Percentiles rank a stretch among this genome's conserved stretches.
These are phyloP conservation scores for Ceyx margarethae DNA, from an alignment of 2,113 vertebrate species.

Conservation along the genomic window DNA sequence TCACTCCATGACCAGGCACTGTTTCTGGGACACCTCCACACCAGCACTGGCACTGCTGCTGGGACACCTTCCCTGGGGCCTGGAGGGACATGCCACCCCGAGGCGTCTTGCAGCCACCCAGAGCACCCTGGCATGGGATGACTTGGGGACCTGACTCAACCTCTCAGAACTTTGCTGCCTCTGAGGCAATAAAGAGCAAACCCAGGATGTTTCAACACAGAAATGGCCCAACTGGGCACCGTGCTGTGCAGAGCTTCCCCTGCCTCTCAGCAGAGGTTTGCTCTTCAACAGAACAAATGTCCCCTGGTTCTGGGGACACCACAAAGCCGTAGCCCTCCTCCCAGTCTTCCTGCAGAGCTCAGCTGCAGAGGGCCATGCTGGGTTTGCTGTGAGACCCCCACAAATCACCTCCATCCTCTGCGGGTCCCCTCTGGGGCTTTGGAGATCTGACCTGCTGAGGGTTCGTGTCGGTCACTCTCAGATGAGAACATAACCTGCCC, in stretches of 20 bases:
- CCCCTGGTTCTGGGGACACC: accelerated
- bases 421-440: accelerated
- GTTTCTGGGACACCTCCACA: neutral
- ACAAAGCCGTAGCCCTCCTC: neutral
- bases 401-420: accelerated
- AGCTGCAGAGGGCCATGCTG: accelerated
- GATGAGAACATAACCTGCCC: accelerated
- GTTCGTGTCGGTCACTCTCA: accelerated
- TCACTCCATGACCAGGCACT: neutral
- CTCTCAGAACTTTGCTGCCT: neutral
- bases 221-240: accelerated
- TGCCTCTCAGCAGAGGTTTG: accelerated
- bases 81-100: accelerated
- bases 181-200: neutral
- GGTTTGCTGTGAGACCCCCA: accelerated
- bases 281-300: accelerated
- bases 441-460: neutral
- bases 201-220: neutral
- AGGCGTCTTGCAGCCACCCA: accelerated
- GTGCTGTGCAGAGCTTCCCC: accelerated
- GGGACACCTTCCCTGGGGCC: neutral
- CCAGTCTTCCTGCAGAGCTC: neutral
- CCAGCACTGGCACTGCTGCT: accelerated
- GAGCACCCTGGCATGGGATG: neutral
- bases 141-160: neutral